Percentiles rank a stretch among this genome's conserved stretches.
These are phyloP conservation scores for Axea sp. DNA, from an alignment of 2,888 invertebrate species.

Conservation along the genomic window DNA sequence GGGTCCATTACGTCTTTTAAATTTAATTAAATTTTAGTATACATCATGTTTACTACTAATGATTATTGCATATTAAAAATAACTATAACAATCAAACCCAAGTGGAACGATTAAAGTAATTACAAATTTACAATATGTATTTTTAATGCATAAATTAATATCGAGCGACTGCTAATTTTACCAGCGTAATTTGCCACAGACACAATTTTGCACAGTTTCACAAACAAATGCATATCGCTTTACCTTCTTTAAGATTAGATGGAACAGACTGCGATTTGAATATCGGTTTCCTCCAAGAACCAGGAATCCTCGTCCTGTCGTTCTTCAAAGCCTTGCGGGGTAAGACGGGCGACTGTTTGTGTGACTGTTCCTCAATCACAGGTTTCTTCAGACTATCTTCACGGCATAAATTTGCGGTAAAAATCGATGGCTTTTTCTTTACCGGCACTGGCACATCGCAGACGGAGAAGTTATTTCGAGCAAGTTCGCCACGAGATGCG, in stretches of 20 bases:
- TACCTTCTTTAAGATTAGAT: slow-evolving; percentile 70
- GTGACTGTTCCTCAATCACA: slow-evolving; percentile 20
- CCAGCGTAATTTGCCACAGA: no score
- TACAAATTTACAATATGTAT: no score
- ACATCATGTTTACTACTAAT: no score
- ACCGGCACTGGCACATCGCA: slow-evolving; percentile 66
- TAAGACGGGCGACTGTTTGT: slow-evolving; percentile 38
- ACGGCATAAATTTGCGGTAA: slow-evolving; percentile 37
- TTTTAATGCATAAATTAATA: no score
- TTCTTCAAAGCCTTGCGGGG: slow-evolving; percentile 46
- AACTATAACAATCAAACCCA: no score
- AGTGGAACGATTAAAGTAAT: no score
- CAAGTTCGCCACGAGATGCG: slow-evolving; percentile 71
- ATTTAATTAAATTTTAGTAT: no score
- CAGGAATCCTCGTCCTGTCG: slow-evolving; percentile 46
- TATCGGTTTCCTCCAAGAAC: slow-evolving; percentile 58
- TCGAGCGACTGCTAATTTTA: no score
- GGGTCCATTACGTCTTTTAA: no score
- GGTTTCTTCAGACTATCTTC: slow-evolving; percentile 40
- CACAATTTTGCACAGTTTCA: no score
- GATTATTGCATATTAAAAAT: no score
- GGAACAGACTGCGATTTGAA: slow-evolving; percentile 71
- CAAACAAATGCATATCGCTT: no score
- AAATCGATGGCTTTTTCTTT: slow-evolving; percentile 57
- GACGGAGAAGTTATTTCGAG: slow-evolving; percentile 69